Conservation (phyloP, 2,797 vertebrate genomes). For the Steatocranus sp. region DNA sequence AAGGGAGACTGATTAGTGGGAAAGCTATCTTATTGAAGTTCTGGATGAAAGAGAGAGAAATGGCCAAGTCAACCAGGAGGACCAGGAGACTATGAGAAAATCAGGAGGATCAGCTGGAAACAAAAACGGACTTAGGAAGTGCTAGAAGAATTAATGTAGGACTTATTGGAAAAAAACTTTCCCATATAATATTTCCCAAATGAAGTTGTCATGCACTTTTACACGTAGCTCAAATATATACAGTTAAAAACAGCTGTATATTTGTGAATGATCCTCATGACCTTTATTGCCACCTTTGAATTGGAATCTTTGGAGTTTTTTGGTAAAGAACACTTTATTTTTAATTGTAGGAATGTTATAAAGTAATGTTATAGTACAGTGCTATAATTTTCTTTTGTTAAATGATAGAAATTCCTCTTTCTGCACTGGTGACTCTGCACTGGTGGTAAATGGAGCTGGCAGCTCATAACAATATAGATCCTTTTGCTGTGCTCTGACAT, state of each 20-base stretch:
- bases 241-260: background rate
- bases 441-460: conserved; percentile 27
- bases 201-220: background rate
- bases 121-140: background rate
- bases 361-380: background rate
- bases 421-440: background rate
- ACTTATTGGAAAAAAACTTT: background rate
- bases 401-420: background rate
- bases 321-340: background rate
- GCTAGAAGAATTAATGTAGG: background rate
- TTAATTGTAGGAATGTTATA: background rate
- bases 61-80: background rate
- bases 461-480: conserved; percentile 15
- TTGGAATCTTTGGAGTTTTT: background rate
- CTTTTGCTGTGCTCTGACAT: conserved; percentile 9
- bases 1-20: background rate
- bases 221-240: background rate
- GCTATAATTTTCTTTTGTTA: background rate
- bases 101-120: background rate
- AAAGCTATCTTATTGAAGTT: background rate
- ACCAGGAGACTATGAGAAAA: background rate
- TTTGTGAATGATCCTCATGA: background rate
- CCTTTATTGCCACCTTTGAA: background rate
- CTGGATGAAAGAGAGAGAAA: background rate
- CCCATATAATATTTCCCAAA: background rate